Conservation (phyloP, 2,113 vertebrate genomes). For the Stercorarius parasiticus region DNA sequence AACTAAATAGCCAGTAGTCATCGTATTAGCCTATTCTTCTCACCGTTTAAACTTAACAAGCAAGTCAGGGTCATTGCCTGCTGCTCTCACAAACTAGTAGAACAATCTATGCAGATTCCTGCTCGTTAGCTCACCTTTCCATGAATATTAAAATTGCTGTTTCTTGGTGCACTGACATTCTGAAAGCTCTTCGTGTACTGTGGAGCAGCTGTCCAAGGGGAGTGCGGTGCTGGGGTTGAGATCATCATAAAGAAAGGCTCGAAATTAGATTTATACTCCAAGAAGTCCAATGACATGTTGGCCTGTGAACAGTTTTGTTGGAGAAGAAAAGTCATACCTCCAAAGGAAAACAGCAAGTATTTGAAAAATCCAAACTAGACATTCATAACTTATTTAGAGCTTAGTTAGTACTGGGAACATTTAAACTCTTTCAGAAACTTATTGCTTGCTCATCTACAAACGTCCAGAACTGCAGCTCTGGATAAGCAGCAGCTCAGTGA, state of each 20-base stretch:
- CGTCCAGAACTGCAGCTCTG: not conserved
- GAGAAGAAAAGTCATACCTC: not conserved
- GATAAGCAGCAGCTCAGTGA: not conserved
- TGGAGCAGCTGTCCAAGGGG: slow-evolving; percentile 93
- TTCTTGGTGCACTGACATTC: slow-evolving; percentile 86
- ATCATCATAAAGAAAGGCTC: slow-evolving; percentile 99
- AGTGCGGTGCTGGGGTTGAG: slow-evolving; percentile 93
- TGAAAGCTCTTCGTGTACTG: slow-evolving; percentile 88
- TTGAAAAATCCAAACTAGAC: not conserved
- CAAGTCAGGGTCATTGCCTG: not conserved
- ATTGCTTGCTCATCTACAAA: not conserved
- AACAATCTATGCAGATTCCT: not conserved
- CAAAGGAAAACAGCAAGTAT: not conserved
- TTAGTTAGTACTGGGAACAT: not conserved
- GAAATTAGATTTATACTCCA: slow-evolving; percentile 88
- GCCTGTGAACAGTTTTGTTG: slow-evolving; percentile 76
- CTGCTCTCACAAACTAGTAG: not conserved
- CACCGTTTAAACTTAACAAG: not conserved
- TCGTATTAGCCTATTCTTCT: not conserved
- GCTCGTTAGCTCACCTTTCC: slow-evolving; percentile 79
- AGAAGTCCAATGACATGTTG: slow-evolving; percentile 92
- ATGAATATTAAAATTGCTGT: slow-evolving; percentile 92
- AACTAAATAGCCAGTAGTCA: not conserved
- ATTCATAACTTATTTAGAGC: not conserved
- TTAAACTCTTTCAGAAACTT: not conserved